A percentile compares a stretch with the other conserved stretches of the same genome.
These are phyloP conservation scores for Cynopterus brachyotis DNA, from an alignment of 2,113 vertebrate species.

Conservation along the genomic window DNA sequence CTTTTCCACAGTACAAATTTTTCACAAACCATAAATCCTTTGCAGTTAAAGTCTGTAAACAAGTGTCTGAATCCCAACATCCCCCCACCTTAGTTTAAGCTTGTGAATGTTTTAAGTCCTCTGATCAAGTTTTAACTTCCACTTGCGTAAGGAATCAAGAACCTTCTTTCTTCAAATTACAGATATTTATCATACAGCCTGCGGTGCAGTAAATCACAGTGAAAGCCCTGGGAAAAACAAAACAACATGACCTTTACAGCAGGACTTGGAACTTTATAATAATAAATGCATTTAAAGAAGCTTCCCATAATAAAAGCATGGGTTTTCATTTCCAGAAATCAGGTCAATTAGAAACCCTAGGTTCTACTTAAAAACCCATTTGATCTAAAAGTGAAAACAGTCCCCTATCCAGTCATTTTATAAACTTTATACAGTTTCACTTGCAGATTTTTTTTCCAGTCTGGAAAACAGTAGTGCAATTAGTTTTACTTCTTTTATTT, in stretches of 20 bases:
- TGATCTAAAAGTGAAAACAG: conserved; percentile 90
- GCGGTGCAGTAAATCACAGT: conserved; percentile 93
- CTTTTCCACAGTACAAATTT: conserved; percentile 93
- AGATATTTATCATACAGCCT: conserved; percentile 83
- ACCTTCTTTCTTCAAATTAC: conserved; percentile 77
- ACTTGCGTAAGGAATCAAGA: conserved; percentile 84
- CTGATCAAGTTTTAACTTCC: conserved; percentile 79
- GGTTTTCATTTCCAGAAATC: conserved; percentile 86
- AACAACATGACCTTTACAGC: conserved; percentile 86
- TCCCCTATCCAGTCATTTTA: conserved; percentile 83
- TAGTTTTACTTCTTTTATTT: conserved; percentile 87
- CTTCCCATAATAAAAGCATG: conserved; percentile 85
- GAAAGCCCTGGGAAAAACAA: conserved; percentile 91
- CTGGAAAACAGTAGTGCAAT: conserved; percentile 98
- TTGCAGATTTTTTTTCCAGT: conserved; percentile 89
- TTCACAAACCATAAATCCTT: conserved; percentile 88
- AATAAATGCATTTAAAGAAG: conserved; percentile 86
- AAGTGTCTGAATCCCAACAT: conserved; percentile 74
- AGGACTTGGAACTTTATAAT: conserved; percentile 85
- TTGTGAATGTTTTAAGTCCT: conserved; percentile 83
- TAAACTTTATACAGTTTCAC: conserved; percentile 84
- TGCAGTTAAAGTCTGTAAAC: conserved; percentile 85
- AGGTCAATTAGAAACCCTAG: conserved; percentile 88
- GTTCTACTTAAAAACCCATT: conserved; percentile 90
- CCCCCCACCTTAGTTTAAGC: conserved; percentile 63